Base-by-base conservation (phyloP, 1,140 invertebrate species). In the Drosophila baimaii region DNA sequence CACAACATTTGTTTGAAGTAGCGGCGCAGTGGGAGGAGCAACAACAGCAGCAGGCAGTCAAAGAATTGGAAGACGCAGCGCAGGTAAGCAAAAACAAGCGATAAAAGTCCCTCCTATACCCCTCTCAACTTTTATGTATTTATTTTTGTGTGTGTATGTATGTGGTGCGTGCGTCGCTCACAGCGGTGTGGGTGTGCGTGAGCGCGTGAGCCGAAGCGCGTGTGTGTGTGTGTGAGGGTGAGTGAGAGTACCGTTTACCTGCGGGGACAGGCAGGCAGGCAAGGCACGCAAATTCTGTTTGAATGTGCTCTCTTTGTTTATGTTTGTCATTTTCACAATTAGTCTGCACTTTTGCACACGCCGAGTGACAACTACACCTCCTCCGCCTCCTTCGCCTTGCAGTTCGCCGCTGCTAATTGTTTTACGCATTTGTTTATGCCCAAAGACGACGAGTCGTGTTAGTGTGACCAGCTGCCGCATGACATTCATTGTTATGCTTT, bases 361-460 rank as follows among this genome's bases (percentile, higher is more conserved):
- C 43, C 47, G 56, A 66, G 46, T 33, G 57, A 66, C 43, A 80
- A 49, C 35, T 41, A 52, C 52, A 39, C 37, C 44, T 35, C 64
- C 56, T 25, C 65, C 65, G 41, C 49, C 35, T n/a, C 52, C 35
- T 31, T 12, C 2, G 13, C 25, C 25, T 25, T 23, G 9, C 25
- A 39, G 15, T 17, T 21, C 33, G 17, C 7, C 49, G 49, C 17
- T 35, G 54, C 52, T 57, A 56, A 51, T 52, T 62, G 69, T 54
- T 74, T 86, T 89, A 84, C 84, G 79, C 79, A 86, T 90, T 90
- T 82, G 66, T 90, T 85, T 81, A 77, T 83, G 43, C 43, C 54
- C 64, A 23, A 68, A 63, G 43, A 27, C 21, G 15, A 21, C 12
- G 23, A n/a, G n/a, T n/a, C n/a, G 17, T 10, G 12, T 21, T 17